A percentile compares a stretch with the other conserved stretches of the same genome.
phyloP scores from a whole-genome alignment of 2,113 vertebrate species.

The Puma concolor region DNA sequence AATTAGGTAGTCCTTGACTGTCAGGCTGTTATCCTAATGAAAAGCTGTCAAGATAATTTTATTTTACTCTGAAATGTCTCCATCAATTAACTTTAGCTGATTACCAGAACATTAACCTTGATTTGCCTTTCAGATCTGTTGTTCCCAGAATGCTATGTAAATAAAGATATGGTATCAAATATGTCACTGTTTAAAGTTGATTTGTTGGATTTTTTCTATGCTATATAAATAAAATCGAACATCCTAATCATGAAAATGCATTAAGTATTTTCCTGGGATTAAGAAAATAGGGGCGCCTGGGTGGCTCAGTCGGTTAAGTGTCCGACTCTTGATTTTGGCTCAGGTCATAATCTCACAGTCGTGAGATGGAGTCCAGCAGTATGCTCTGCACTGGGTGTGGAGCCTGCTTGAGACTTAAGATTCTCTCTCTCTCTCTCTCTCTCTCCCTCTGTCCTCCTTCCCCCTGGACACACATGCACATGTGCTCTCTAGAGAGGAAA shows the following conservation, averaged over 20 bases:
- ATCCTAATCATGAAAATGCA: neutral
- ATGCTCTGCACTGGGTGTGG: too few species aligned
- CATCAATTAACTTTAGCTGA: conserved; percentile 75
- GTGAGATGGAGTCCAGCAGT: too few species aligned
- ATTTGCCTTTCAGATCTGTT: conserved; percentile 67
- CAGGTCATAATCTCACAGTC: too few species aligned
- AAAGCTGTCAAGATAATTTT: conserved; percentile 76
- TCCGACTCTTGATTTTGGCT: too few species aligned
- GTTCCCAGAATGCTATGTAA: conserved; percentile 48
- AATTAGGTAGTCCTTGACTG: conserved; percentile 61
- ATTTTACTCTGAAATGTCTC: conserved; percentile 71
- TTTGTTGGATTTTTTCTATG: conserved; percentile 14
- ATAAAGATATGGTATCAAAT: conserved; percentile 45
- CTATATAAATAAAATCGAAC: conserved; percentile 35
- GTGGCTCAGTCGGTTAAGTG: too few species aligned
- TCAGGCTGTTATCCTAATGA: conserved; percentile 71
- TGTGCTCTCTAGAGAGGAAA: too few species aligned
- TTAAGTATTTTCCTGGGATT: conserved; percentile 20
- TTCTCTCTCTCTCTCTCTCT: too few species aligned
- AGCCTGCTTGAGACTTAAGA: too few species aligned
- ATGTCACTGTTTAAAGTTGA: conserved; percentile 31
- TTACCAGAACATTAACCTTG: conserved; percentile 72
- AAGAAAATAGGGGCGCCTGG: neutral
- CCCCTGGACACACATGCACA: too few species aligned
- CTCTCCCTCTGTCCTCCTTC: too few species aligned